Evolutionary conservation across 2,797 vertebrate genomes (phyloP).

Genomic region (Semotilus atromaculatus): DNA sequence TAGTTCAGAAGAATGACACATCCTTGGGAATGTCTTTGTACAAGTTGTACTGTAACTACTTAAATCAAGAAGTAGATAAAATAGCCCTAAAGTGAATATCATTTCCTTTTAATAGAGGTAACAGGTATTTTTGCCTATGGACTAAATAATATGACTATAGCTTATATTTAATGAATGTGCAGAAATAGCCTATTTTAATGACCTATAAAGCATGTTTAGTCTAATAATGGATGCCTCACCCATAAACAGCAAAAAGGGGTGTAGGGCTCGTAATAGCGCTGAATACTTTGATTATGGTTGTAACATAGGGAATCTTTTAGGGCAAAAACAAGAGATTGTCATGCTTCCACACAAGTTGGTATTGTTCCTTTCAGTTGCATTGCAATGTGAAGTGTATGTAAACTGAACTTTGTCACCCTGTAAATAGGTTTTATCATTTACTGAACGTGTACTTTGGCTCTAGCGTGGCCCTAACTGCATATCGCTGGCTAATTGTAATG

Average conservation of each 20-base stretch:
- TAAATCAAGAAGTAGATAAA: constrained; percentile 33
- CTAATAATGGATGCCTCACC: background rate
- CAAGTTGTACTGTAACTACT: constrained; percentile 45
- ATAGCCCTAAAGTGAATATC: background rate
- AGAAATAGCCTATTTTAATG: constrained; percentile 15
- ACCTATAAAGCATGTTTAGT: constrained; percentile 8
- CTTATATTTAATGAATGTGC: background rate
- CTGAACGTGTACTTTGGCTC: constrained; percentile 75
- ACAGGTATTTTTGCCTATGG: background rate
- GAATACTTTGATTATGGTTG: constrained; percentile 1
- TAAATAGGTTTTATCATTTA: constrained; percentile 77
- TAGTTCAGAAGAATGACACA: constrained; percentile 6
- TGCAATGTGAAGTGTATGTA: constrained; percentile 50
- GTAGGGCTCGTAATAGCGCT: background rate
- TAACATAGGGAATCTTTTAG: background rate
- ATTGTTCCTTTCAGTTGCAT: constrained; percentile 45
- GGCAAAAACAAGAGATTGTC: constrained; percentile 6
- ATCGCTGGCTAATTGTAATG: constrained; percentile 28
- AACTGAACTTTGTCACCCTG: constrained; percentile 77
- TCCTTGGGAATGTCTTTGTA: constrained; percentile 42
- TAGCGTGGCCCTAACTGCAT: constrained; percentile 53
- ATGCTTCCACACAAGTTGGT: constrained; percentile 8
- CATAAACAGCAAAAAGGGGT: background rate
- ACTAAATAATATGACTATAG: background rate
- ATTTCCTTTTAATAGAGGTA: background rate